Percentiles rank a stretch among this genome's conserved stretches.
Conservation (phyloP, 2,797 vertebrate species). For the Cirrhinus mrigala region DNA sequence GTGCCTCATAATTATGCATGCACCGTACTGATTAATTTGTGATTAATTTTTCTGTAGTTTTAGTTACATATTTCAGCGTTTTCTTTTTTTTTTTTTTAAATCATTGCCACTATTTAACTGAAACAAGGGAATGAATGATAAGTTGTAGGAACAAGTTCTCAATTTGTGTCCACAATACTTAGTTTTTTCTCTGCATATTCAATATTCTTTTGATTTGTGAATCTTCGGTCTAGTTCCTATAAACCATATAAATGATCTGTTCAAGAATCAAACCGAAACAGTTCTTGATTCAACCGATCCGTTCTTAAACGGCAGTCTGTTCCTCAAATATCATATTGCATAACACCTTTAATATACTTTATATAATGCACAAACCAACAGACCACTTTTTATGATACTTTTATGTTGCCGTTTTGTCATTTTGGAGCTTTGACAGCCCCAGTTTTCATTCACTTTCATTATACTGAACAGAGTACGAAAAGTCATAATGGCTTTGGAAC, state of each 20-base stretch:
- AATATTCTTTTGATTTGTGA: background rate
- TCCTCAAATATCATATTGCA: background rate
- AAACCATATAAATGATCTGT: background rate
- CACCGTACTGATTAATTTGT: background rate
- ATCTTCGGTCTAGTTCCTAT: background rate
- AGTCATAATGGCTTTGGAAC: background rate
- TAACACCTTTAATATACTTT: background rate
- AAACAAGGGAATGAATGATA: background rate
- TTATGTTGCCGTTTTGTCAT: constrained; percentile 1
- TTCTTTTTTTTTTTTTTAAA: background rate
- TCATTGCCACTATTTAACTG: background rate
- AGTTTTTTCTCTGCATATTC: background rate
- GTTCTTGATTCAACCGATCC: background rate
- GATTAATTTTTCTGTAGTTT: background rate
- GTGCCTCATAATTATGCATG: too few relatives aligned
- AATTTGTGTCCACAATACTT: background rate
- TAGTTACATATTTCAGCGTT: background rate
- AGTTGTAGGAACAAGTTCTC: background rate
- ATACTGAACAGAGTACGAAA: background rate
- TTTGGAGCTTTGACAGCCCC: background rate
- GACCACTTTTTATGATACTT: background rate
- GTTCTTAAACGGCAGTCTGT: background rate
- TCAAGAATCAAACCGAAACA: background rate
- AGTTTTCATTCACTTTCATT: background rate
- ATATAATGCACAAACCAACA: background rate